A percentile compares a stretch with the other conserved stretches of the same genome.
These are phyloP conservation scores for Oreochromis grahami DNA, from an alignment of 2,797 vertebrate species.

Conservation along the genomic window DNA sequence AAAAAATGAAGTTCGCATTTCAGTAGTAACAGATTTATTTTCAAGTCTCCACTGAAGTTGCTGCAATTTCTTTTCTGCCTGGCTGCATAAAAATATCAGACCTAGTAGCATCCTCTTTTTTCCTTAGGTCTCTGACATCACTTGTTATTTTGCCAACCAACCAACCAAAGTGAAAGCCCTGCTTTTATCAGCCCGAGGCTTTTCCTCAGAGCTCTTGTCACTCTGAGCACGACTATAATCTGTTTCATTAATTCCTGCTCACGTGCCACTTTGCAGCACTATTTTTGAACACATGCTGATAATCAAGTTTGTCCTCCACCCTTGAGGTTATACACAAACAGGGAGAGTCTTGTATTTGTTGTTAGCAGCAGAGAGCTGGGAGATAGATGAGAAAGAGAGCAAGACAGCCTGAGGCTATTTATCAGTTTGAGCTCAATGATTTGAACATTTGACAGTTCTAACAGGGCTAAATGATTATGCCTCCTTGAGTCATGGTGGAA, in stretches of 20 bases:
- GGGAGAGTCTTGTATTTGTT: constrained; percentile 5
- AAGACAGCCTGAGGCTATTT: not conserved
- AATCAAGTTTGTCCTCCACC: not conserved
- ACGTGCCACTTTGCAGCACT: not conserved
- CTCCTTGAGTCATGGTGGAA: not conserved
- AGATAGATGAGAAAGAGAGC: not conserved
- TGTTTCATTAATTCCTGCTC: constrained; percentile 16
- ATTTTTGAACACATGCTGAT: not conserved
- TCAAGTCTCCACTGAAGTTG: not conserved
- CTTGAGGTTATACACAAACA: not conserved
- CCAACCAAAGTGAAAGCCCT: constrained; percentile 4
- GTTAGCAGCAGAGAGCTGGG: not conserved
- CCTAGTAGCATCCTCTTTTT: not conserved
- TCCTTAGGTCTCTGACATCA: not conserved
- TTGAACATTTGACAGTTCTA: constrained; percentile 22
- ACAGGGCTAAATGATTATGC: constrained; percentile 19
- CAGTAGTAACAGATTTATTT: not conserved
- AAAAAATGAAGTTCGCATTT: not conserved
- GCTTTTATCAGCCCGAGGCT: not conserved
- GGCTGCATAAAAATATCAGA: not conserved
- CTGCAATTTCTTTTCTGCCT: not conserved
- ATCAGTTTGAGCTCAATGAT: constrained; percentile 16
- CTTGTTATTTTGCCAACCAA: not conserved
- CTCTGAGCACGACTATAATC: constrained; percentile 1
- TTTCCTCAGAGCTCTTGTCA: constrained; percentile 8